phyloP scores from a whole-genome alignment of 2,888 invertebrate genomes.

The Spisula solida region DNA sequence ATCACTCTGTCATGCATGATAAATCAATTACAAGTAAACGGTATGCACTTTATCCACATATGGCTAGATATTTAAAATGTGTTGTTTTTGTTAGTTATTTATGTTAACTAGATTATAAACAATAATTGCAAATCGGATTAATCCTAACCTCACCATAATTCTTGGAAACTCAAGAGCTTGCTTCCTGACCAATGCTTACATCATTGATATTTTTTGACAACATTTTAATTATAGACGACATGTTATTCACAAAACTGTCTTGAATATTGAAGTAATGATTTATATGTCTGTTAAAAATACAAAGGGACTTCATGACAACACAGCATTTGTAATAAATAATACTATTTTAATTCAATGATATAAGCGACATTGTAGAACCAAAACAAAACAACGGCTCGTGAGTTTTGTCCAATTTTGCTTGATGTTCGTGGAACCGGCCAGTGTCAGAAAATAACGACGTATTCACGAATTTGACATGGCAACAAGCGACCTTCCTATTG shows the following conservation, averaged over 20 bases:
- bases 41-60: too few relatives aligned
- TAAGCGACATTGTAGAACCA: constrained; percentile 3
- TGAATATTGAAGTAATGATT: too few relatives aligned
- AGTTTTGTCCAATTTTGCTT: not conserved
- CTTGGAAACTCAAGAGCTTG: too few relatives aligned
- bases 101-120: too few relatives aligned
- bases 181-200: not conserved
- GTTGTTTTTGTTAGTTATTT: too few relatives aligned
- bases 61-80: too few relatives aligned
- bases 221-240: not conserved
- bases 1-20: too few relatives aligned
- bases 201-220: not conserved
- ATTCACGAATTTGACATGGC: not conserved
- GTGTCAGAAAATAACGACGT: not conserved
- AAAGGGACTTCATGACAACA: not conserved
- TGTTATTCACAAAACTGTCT: not conserved
- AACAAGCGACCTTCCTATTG: constrained; percentile 23
- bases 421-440: not conserved
- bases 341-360: not conserved
- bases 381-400: not conserved
- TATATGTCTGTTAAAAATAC: too few relatives aligned
- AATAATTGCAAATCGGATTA: too few relatives aligned
- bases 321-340: not conserved
- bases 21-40: too few relatives aligned
- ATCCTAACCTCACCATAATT: too few relatives aligned